phyloP scores from a whole-genome alignment of 2,797 vertebrate species.

The Eleutherodactylus coqui region DNA sequence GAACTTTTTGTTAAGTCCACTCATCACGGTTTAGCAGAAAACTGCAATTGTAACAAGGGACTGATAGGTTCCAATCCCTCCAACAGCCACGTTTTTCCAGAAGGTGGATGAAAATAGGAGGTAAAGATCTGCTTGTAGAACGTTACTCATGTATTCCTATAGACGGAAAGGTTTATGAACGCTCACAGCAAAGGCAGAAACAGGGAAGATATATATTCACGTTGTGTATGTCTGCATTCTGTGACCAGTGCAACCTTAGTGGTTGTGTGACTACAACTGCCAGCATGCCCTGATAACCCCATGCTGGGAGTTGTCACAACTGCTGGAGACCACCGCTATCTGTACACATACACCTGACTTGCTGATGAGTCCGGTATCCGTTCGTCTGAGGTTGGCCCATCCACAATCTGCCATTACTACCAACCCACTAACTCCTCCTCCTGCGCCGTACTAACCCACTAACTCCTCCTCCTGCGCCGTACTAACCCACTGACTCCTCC shows the following conservation, averaged over 20 bases:
- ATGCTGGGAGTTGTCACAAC: background rate
- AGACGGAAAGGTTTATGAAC: too few relatives aligned
- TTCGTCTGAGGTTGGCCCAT: background rate
- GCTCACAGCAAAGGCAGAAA: background rate
- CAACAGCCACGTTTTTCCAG: too few relatives aligned
- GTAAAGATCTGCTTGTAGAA: background rate
- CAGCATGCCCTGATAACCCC: background rate
- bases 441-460: background rate
- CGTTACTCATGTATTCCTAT: too few relatives aligned
- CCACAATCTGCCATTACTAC: background rate
- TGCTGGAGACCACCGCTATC: background rate
- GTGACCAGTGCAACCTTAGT: background rate
- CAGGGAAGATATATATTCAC: background rate
- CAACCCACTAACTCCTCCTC: slow-evolving; percentile 13
- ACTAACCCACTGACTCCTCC: background rate
- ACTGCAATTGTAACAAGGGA: too few relatives aligned
- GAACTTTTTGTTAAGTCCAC: too few relatives aligned
- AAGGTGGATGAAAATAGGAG: background rate
- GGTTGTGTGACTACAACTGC: background rate
- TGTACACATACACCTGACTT: slow-evolving; percentile 8
- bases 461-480: background rate
- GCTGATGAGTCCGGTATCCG: slow-evolving; percentile 16
- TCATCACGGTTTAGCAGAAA: too few relatives aligned
- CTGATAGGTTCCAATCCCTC: too few relatives aligned
- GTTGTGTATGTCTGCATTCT: background rate